Conservation (phyloP, 2,888 invertebrate genomes). For the Crossocerus cetratus region DNA sequence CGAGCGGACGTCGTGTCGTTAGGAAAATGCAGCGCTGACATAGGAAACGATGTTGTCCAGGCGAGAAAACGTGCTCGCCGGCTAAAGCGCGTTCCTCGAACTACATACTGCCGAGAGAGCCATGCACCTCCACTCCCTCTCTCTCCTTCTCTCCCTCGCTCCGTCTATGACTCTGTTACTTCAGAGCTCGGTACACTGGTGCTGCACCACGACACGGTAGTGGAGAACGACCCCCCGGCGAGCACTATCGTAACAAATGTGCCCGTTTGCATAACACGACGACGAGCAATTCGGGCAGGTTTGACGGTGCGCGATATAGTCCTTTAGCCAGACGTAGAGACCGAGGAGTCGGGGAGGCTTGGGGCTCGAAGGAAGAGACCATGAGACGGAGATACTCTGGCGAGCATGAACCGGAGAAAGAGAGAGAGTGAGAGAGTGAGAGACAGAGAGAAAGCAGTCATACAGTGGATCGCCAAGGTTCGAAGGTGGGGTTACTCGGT, state of each 20-base stretch:
- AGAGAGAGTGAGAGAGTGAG: conserved; percentile 12
- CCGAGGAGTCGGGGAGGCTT: conserved; percentile 15
- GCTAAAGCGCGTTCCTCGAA: conserved; percentile 30
- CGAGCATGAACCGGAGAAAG: not conserved
- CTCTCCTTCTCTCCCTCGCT: not conserved
- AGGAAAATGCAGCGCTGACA: conserved; percentile 52
- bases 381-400: not conserved
- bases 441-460: conserved; percentile 21
- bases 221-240: conserved; percentile 73
- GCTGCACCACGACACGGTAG: conserved; percentile 55
- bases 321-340: conserved; percentile 64
- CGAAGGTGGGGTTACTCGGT: conserved; percentile 41
- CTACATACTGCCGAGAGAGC: conserved; percentile 13
- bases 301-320: conserved; percentile 77
- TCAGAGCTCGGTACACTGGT: conserved; percentile 36
- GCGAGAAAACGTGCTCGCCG: conserved; percentile 48
- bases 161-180: conserved; percentile 49
- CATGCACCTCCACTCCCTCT: not conserved
- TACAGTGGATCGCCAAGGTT: conserved; percentile 41
- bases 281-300: conserved; percentile 77
- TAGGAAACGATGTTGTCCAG: conserved; percentile 53
- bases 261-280: conserved; percentile 77
- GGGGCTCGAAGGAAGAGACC: not conserved
- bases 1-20: conserved; percentile 30
- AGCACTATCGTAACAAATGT: conserved; percentile 76